Base-by-base conservation (phyloP, 1,140 invertebrate species). In the Vanessa tameamea region DNA sequence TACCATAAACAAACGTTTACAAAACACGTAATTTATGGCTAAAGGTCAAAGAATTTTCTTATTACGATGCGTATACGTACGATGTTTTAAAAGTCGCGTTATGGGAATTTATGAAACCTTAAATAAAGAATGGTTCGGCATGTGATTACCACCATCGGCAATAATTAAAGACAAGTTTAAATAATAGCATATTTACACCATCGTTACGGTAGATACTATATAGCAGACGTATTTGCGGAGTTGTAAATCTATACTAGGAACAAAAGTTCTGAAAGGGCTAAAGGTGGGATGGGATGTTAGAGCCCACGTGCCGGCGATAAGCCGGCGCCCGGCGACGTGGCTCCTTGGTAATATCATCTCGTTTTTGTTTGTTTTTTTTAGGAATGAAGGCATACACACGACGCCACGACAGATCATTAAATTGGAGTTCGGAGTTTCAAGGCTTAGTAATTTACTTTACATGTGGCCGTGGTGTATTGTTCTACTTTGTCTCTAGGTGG, bases 291-390 rank as follows among this genome's bases (percentile, higher is more conserved):
- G 72, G 72, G 73, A 74, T 78, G 76, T 76, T 70, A 77, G 76
- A 72, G 73, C 69, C 82, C 88, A 90, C 90, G 88, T 90, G 88
- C 83, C 83, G 51, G 63, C 68, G 87, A 90, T 89, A 90, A 90
- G 80, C 75, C 78, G 87, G 88, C 90, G 90, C 88, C 90, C 84
- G 77, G 73, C 78, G 69, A 74, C 79, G 69, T 75, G 78, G 67
- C 75, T 77, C 70, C 79, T 76, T 61, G 59, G 55, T 82, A 76
- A 78, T 77, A 77, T 70, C 78, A 72, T 72, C 37, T 82, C 83
- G 75, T 83, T 87, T 88, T 87, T 86, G 78, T 87, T 82, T 82
- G 64, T 79, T 82, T 79, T 76, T 72, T 53, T 78, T 68, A 31
- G 65, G 55, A 72, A 61, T 70, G 78, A 48, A 68, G 69, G 51